phyloP scores from a whole-genome alignment of 2,888 invertebrate genomes.

The Drosophila nr. fundita region DNA sequence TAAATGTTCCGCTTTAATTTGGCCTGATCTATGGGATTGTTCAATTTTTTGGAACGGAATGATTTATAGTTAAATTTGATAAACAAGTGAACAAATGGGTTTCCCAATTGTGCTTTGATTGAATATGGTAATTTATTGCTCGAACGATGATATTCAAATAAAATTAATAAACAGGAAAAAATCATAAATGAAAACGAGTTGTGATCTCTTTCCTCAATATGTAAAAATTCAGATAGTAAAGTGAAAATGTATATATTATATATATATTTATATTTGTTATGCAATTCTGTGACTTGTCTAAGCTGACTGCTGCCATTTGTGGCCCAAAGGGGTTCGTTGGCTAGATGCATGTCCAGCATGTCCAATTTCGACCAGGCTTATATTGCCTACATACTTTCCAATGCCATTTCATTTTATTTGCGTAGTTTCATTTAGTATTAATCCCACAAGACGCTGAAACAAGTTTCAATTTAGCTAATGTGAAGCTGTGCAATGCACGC shows the following conservation, averaged over 20 bases:
- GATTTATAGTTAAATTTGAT: conserved; percentile 9
- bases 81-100: background rate
- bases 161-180: background rate
- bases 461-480: conserved; percentile 25
- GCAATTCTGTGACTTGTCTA: background rate
- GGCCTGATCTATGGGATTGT: conserved; percentile 39
- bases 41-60: conserved; percentile 8
- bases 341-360: conserved; percentile 14
- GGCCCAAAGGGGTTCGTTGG: conserved; percentile 2
- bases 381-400: conserved; percentile 17
- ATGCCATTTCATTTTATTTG: conserved; percentile 38
- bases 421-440: conserved; percentile 59
- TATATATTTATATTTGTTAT: background rate
- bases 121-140: background rate
- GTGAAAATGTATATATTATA: background rate
- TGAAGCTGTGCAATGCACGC: background rate
- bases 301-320: conserved; percentile 2
- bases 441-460: conserved; percentile 46
- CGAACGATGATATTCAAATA: background rate
- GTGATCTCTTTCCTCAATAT: background rate
- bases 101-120: background rate
- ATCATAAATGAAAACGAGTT: background rate
- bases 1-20: conserved; percentile 27
- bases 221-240: background rate
- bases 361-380: conserved; percentile 39